Percentiles rank a stretch among this genome's conserved stretches.
These are phyloP conservation scores for Hypomesus transpacificus DNA, from an alignment of 2,113 vertebrate species.

Conservation along the genomic window DNA sequence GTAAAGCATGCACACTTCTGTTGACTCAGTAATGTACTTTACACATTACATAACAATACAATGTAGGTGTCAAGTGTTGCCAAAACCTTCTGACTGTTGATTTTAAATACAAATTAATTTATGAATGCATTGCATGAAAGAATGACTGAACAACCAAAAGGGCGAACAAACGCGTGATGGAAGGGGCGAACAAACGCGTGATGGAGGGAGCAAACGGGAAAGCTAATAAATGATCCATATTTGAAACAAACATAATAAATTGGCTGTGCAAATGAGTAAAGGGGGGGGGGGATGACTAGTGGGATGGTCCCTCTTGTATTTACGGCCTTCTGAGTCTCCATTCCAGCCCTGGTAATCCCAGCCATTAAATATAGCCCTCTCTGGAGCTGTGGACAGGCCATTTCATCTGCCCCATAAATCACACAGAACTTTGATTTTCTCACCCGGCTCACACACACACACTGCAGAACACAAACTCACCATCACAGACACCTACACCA, in stretches of 20 bases:
- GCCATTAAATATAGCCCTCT: slow-evolving; percentile 22
- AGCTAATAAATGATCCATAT: background rate
- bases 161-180: background rate
- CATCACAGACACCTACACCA: background rate
- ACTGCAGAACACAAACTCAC: background rate
- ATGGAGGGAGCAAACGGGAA: background rate
- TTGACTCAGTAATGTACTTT: background rate
- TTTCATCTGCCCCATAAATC: slow-evolving; percentile 33
- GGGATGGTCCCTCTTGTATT: background rate
- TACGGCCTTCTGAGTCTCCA: background rate
- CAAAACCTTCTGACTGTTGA: too few species aligned
- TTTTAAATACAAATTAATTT: background rate
- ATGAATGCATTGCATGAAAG: background rate
- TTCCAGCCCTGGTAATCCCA: background rate
- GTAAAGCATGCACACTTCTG: too few species aligned
- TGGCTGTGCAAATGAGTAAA: background rate
- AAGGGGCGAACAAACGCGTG: background rate
- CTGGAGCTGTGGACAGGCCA: slow-evolving; percentile 12
- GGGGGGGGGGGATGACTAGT: too few species aligned
- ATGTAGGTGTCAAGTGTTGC: too few species aligned
- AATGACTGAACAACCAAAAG: background rate
- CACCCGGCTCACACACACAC: background rate
- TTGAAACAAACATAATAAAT: background rate
- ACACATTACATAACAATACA: background rate
- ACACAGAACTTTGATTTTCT: slow-evolving; percentile 22